phyloP scores from a whole-genome alignment of 2,797 vertebrate species.

The Typhlichthys subterraneus region DNA sequence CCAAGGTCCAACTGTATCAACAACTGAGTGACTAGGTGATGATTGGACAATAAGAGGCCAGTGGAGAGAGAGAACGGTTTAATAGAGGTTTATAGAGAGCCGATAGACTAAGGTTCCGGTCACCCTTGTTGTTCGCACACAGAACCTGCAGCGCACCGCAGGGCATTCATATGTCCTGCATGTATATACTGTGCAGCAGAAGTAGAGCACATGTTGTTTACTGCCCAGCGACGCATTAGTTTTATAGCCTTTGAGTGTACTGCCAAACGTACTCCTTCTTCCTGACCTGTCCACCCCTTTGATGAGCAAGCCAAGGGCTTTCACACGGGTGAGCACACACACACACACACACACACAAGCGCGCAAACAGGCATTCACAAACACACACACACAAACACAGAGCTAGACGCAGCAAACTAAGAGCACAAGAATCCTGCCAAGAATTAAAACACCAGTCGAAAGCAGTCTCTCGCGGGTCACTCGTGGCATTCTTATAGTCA shows the following conservation, averaged over 20 bases:
- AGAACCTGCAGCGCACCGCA: constrained; percentile 16
- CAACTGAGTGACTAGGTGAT: constrained; percentile 49
- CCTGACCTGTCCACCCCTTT: constrained; percentile 57
- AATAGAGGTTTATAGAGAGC: constrained; percentile 13
- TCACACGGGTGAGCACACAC: constrained; percentile 19
- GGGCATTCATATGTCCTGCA: constrained; percentile 35
- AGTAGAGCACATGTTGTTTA: constrained; percentile 51
- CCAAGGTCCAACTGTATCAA: constrained; percentile 73
- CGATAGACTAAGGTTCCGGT: not conserved
- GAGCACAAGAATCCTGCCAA: constrained; percentile 19
- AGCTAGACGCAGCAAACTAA: constrained; percentile 11
- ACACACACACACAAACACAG: constrained; percentile 15
- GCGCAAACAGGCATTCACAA: no score
- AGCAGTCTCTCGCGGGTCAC: constrained; percentile 8
- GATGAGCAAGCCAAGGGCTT: constrained; percentile 37
- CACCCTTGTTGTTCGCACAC: constrained; percentile 6
- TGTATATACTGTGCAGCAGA: constrained; percentile 43
- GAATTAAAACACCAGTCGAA: constrained; percentile 23
- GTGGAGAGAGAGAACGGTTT: constrained; percentile 13
- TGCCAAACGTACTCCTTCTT: constrained; percentile 59
- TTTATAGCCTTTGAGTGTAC: constrained; percentile 59
- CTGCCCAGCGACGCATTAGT: constrained; percentile 49
- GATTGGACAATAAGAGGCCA: constrained; percentile 35
- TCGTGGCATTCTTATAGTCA: constrained; percentile 12
- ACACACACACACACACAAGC: constrained; percentile 5